phyloP scores from a whole-genome alignment of 37 sponge, comb jelly and placozoan species.

The Geodia barretti region DNA sequence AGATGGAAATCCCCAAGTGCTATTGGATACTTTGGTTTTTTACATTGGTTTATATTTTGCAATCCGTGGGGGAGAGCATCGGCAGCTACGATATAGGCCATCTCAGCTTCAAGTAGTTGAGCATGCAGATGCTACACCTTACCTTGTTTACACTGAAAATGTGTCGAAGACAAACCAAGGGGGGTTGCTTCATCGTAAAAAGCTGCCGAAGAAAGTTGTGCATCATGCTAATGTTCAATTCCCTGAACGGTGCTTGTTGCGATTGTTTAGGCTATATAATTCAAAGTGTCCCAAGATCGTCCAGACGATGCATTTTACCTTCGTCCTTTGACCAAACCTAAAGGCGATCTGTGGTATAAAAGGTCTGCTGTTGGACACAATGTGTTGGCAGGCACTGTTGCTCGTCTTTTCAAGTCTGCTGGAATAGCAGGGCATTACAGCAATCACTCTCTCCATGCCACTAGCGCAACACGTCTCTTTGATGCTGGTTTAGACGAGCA shows the following conservation, averaged over 20 bases:
- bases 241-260: constrained; percentile 22
- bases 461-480: constrained; percentile 39
- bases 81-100: not conserved
- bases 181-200: not conserved
- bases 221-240: constrained; percentile 7
- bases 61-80: not conserved
- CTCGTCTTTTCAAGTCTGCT: constrained; percentile 13
- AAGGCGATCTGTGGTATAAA: constrained; percentile 37
- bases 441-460: constrained; percentile 36
- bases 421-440: constrained; percentile 34
- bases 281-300: not conserved
- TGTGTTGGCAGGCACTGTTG: not conserved
- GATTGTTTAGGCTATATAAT: constrained; percentile 18
- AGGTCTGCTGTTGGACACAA: constrained; percentile 29
- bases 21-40: not conserved
- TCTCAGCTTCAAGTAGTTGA: constrained; percentile 1
- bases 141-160: constrained; percentile 18
- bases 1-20: not conserved
- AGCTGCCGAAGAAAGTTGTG: constrained; percentile 13
- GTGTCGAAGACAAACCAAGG: constrained; percentile 27
- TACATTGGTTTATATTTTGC: constrained; percentile 1
- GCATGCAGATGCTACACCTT: not conserved
- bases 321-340: constrained; percentile 20
- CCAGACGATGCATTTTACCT: constrained; percentile 22
- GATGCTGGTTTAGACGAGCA: constrained; percentile 49